Conservation (phyloP, 2,888 invertebrate species). For the Eueremaeus valkanovi region DNA sequence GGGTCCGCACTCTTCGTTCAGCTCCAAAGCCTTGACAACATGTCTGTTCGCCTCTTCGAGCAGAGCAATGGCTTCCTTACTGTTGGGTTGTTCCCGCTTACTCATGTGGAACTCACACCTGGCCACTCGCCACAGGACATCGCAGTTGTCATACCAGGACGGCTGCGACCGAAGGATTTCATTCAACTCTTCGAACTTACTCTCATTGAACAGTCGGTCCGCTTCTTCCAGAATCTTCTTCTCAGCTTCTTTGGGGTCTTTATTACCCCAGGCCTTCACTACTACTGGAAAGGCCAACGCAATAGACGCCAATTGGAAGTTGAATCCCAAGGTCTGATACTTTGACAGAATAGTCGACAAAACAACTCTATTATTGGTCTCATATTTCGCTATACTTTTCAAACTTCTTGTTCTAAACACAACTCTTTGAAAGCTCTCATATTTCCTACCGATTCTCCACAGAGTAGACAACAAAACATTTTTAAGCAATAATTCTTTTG, state of each 20-base stretch:
- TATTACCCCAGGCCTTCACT: conserved; percentile 15
- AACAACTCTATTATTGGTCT: not conserved
- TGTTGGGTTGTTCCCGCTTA: not conserved
- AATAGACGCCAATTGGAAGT: not conserved
- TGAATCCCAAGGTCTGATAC: not conserved
- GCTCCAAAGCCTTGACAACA: conserved; percentile 30
- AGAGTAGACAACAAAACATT: not conserved
- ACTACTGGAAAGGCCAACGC: not conserved
- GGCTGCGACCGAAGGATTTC: conserved; percentile 22
- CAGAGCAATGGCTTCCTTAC: not conserved
- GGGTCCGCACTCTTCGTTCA: conserved; percentile 34
- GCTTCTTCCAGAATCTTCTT: conserved; percentile 9
- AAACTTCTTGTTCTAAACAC: not conserved
- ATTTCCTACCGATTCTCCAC: not conserved
- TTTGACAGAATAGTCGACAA: conserved; percentile 16
- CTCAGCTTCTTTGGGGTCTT: not conserved
- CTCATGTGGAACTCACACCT: conserved; percentile 35
- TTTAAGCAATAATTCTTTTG: not conserved
- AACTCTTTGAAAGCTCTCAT: not conserved
- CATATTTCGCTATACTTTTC: not conserved
- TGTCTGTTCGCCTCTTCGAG: conserved; percentile 6
- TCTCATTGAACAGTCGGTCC: conserved; percentile 38
- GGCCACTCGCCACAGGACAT: conserved; percentile 40
- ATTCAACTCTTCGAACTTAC: conserved; percentile 30
- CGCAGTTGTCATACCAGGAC: conserved; percentile 35